phyloP scores from a whole-genome alignment of 35 echinoderm and acorn worm species.

The Lytechinus pictus region DNA sequence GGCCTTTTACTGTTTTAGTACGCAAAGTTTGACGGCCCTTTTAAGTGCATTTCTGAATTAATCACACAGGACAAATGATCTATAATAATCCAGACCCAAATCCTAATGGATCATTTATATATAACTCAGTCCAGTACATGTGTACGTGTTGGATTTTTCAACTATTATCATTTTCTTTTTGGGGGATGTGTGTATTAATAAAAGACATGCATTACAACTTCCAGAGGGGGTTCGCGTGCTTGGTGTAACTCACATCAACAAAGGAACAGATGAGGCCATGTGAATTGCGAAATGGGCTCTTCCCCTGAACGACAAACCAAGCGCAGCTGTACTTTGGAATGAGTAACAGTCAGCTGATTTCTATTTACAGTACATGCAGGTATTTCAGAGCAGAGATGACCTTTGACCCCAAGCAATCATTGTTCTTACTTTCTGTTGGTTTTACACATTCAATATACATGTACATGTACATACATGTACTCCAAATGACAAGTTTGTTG shows the following conservation, averaged over 20 bases:
- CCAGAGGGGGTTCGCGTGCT: conserved; percentile 22
- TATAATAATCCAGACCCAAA: no score
- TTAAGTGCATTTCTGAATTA: no score
- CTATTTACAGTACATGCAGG: not conserved
- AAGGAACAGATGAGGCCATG: not conserved
- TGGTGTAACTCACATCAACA: conserved; percentile 29
- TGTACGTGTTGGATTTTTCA: no score
- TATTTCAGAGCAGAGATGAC: not conserved
- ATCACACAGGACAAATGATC: no score
- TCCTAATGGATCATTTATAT: no score
- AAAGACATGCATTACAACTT: not conserved
- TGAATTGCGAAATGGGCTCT: not conserved
- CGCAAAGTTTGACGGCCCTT: no score
- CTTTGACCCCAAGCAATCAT: not conserved
- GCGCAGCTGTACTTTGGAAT: not conserved
- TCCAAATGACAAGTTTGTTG: not conserved
- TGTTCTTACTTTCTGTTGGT: not conserved
- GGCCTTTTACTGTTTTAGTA: no score
- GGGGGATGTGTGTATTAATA: no score
- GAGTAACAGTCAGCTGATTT: not conserved
- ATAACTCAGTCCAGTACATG: no score
- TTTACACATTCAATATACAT: not conserved
- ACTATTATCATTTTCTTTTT: no score
- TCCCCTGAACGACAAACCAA: not conserved
- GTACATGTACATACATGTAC: not conserved